A percentile compares a stretch with the other conserved stretches of the same genome.
Evolutionary conservation across 2,888 invertebrate genomes (phyloP).

Genomic region (Rhorus exstirpatorius): DNA sequence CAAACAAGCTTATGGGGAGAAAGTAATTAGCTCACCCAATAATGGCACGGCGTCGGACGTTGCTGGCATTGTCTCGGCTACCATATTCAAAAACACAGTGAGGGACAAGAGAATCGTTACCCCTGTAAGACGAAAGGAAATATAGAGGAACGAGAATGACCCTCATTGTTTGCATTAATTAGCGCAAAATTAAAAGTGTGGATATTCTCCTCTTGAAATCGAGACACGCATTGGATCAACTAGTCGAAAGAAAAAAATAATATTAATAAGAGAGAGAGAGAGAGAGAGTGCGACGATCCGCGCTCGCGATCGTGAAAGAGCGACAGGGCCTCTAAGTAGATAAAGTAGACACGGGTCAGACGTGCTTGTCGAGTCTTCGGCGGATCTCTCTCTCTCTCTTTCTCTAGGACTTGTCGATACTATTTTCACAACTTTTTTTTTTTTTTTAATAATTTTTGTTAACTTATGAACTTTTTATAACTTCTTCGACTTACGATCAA

Average conservation of each 20-base stretch:
- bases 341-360: slow-evolving; percentile 40
- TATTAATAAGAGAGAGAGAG: slow-evolving; percentile 57
- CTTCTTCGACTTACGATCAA: too few species aligned
- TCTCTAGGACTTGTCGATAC: too few species aligned
- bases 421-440: too few species aligned
- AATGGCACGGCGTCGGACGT: slow-evolving; percentile 97
- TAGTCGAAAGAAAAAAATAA: slow-evolving; percentile 17
- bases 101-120: slow-evolving; percentile 98
- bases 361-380: slow-evolving; percentile 26
- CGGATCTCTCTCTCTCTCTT: slow-evolving; percentile 5
- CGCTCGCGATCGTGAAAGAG: slow-evolving; percentile 30
- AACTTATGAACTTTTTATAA: too few species aligned
- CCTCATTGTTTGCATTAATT: slow-evolving; percentile 75
- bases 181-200: slow-evolving; percentile 62
- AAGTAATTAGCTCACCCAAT: slow-evolving; percentile 88
- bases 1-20: not conserved
- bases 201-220: slow-evolving; percentile 4
- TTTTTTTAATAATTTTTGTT: too few species aligned
- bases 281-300: slow-evolving; percentile 38
- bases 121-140: slow-evolving; percentile 88
- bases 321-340: slow-evolving; percentile 34
- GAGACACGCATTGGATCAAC: slow-evolving; percentile 48
- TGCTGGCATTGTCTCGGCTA: slow-evolving; percentile 99
- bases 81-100: slow-evolving; percentile 99
- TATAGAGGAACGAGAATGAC: slow-evolving; percentile 71